A percentile compares a stretch with the other conserved stretches of the same genome.
Evolutionary conservation across 2,888 invertebrate genomes (phyloP).

Genomic region (Platynereis dumerilii): DNA sequence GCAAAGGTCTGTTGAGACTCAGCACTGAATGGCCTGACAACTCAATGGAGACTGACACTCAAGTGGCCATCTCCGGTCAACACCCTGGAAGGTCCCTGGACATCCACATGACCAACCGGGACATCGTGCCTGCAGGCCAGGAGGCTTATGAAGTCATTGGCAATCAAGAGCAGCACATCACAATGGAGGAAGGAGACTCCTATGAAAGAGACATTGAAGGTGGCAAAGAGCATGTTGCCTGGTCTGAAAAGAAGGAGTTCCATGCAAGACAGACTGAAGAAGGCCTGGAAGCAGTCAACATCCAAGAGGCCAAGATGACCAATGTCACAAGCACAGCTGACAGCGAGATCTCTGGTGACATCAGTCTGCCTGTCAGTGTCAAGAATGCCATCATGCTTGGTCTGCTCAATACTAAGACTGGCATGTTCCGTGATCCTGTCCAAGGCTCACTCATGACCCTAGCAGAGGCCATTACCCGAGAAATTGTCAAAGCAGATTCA

Average conservation of each 20-base stretch:
- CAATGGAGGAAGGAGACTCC: constrained; percentile 37
- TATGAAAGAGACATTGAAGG: constrained; percentile 34
- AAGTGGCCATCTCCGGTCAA: background rate
- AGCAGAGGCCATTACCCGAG: constrained; percentile 74
- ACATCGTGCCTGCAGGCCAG: background rate
- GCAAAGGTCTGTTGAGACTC: constrained; percentile 24
- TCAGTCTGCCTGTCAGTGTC: constrained; percentile 68
- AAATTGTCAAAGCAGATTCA: constrained; percentile 55
- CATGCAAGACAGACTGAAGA: constrained; percentile 29
- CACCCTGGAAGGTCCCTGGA: background rate
- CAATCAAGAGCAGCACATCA: constrained; percentile 15
- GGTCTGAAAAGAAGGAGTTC: constrained; percentile 32
- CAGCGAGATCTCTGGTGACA: constrained; percentile 31
- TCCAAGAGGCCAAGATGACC: constrained; percentile 36
- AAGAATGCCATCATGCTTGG: constrained; percentile 79
- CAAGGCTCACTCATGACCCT: constrained; percentile 83
- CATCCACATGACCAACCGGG: background rate
- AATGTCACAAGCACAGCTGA: constrained; percentile 24
- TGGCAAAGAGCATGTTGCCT: constrained; percentile 33
- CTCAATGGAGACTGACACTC: constrained; percentile 4
- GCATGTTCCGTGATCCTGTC: constrained; percentile 78
- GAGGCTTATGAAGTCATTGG: background rate
- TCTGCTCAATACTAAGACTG: constrained; percentile 72
- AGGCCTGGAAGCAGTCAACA: constrained; percentile 35
- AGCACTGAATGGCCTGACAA: constrained; percentile 16